Conservation (phyloP, 2,113 vertebrate species). For the Proteles cristata region DNA sequence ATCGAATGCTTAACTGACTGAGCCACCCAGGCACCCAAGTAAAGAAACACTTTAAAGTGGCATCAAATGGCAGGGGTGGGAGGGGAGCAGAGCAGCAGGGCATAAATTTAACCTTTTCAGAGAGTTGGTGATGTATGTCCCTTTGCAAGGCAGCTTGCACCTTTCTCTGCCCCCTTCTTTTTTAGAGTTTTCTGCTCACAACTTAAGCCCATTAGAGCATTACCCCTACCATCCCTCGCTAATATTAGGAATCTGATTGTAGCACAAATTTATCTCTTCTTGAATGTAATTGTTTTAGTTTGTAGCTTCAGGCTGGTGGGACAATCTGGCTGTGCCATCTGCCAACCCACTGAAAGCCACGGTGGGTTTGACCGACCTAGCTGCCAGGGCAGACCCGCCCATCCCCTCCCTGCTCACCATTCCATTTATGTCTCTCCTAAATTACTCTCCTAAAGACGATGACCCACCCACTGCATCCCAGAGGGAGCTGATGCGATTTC, state of each 20-base stretch:
- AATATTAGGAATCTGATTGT: constrained; percentile 47
- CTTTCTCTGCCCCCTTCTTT: background rate
- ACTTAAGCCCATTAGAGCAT: constrained; percentile 25
- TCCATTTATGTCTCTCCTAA: background rate
- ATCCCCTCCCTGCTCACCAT: background rate
- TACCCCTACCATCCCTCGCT: background rate
- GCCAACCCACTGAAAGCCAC: constrained; percentile 59
- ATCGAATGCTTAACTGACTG: no score
- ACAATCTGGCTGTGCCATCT: constrained; percentile 80
- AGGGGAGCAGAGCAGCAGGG: background rate
- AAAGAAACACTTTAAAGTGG: background rate
- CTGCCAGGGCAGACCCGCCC: background rate
- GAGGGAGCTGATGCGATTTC: background rate
- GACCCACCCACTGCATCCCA: background rate
- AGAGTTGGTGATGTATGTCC: background rate
- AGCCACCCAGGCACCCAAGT: background rate
- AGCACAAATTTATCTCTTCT: constrained; percentile 58
- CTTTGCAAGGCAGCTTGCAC: background rate
- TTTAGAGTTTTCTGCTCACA: background rate
- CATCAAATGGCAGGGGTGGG: background rate
- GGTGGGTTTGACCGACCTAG: constrained; percentile 59
- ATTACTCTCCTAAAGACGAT: background rate
- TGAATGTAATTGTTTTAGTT: constrained; percentile 72
- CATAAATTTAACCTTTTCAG: constrained; percentile 2
- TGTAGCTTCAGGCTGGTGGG: constrained; percentile 69